Evolutionary conservation across 2,888 invertebrate genomes (phyloP).

Genomic region (Caenorhabditis auriculariae): DNA sequence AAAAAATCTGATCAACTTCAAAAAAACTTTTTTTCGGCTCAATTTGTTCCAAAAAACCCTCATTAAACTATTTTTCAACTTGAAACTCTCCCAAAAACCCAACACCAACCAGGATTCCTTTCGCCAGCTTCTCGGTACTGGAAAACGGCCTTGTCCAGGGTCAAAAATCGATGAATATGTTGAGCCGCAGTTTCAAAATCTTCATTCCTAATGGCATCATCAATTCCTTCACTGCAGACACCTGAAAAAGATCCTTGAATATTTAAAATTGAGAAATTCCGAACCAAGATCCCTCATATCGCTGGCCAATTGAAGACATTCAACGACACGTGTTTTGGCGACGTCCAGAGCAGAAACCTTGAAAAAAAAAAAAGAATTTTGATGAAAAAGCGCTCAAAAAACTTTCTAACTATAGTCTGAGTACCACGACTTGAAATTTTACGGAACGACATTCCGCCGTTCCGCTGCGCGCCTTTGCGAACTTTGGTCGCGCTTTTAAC

Average conservation of each 20-base stretch:
- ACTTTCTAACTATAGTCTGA: no score
- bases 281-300: slow-evolving; percentile 57
- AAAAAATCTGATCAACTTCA: neutral
- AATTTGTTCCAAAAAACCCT: neutral
- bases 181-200: slow-evolving; percentile 95
- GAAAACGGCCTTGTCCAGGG: slow-evolving; percentile 61
- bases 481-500: no score
- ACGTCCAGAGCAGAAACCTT: slow-evolving; percentile 83
- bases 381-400: neutral
- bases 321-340: slow-evolving; percentile 88
- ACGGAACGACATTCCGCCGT: no score
- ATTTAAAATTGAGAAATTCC: neutral
- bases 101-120: slow-evolving; percentile 25
- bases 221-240: slow-evolving; percentile 90
- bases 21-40: neutral
- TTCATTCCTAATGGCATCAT: slow-evolving; percentile 86
- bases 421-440: no score
- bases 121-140: slow-evolving; percentile 51
- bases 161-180: slow-evolving; percentile 76
- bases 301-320: slow-evolving; percentile 89
- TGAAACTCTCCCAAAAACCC: slow-evolving; percentile 1
- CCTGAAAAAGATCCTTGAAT: slow-evolving; percentile 2
- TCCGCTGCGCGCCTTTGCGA: no score
- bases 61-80: slow-evolving; percentile 24
- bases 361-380: neutral